These are phyloP conservation scores for Stenoptilia bipunctidactyla DNA, from an alignment of 2,888 invertebrate species.

Conservation along the genomic window DNA sequence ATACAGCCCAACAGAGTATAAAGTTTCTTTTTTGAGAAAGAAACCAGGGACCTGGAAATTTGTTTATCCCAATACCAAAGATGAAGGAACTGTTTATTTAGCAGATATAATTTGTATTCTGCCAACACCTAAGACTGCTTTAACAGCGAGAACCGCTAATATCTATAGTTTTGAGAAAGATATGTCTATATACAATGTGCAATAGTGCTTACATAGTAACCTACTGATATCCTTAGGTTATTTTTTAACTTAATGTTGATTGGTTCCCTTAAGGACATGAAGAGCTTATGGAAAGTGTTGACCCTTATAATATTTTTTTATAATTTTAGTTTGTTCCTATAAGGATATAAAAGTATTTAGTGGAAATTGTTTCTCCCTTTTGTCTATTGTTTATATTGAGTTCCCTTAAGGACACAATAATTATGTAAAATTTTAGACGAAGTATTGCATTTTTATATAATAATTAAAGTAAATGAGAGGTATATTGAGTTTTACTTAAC, in stretches of 20 bases:
- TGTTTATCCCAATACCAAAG: constrained; percentile 9
- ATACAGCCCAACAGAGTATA: constrained; percentile 8
- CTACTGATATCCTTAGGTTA: too few relatives aligned
- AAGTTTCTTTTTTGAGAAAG: constrained; percentile 10
- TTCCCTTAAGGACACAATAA: too few relatives aligned
- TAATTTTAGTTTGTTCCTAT: too few relatives aligned
- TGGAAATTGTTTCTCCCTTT: too few relatives aligned
- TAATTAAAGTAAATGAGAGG: constrained; percentile 1
- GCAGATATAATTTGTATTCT: constrained; percentile 10
- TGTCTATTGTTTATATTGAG: too few relatives aligned
- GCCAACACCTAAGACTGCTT: constrained; percentile 9
- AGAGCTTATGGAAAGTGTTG: too few relatives aligned
- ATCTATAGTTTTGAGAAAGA: too few relatives aligned
- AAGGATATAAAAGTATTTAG: too few relatives aligned
- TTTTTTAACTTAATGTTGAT: background rate
- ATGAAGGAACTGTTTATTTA: constrained; percentile 9
- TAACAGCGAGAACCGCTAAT: constrained; percentile 6
- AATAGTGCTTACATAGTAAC: constrained; percentile 3
- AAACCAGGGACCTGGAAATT: constrained; percentile 5
- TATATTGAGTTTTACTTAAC: constrained; percentile 1
- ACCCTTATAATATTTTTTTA: too few relatives aligned
- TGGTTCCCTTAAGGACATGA: background rate
- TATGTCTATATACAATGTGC: background rate
- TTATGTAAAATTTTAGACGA: background rate
- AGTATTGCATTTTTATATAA: background rate